Conservation (phyloP, 2,797 vertebrate genomes). For the Pangasius krempfi region DNA sequence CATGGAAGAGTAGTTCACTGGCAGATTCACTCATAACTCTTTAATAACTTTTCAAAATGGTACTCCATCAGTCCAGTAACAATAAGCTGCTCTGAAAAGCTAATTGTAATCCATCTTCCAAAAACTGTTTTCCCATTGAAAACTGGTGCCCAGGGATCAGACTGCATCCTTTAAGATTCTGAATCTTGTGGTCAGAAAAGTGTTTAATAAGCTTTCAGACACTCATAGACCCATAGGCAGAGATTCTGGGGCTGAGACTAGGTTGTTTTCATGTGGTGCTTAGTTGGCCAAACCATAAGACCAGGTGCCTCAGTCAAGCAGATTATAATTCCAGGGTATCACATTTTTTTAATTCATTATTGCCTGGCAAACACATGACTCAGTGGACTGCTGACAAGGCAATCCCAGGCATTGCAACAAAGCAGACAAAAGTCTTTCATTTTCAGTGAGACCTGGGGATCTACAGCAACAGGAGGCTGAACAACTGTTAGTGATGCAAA, state of each 20-base stretch:
- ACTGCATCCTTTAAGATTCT: not conserved
- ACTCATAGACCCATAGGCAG: not conserved
- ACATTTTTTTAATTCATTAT: constrained; percentile 8
- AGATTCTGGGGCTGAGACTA: not conserved
- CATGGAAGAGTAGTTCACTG: not conserved
- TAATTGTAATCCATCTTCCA: not conserved
- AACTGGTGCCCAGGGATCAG: not conserved
- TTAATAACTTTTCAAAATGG: not conserved
- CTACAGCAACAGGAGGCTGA: not conserved
- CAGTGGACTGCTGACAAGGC: not conserved
- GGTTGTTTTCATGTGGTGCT: not conserved
- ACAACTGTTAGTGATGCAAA: not conserved
- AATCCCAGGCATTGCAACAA: not conserved
- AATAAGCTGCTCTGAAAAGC: not conserved
- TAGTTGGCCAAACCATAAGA: not conserved
- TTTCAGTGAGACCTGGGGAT: not conserved
- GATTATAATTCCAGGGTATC: not conserved
- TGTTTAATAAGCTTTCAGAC: not conserved
- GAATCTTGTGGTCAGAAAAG: not conserved
- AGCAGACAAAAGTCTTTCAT: not conserved
- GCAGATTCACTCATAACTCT: not conserved
- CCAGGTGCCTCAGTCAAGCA: not conserved
- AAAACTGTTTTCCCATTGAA: not conserved
- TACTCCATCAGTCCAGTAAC: not conserved
- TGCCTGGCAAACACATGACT: not conserved